Evolutionary conservation across 53 echinoderm and acorn worm genomes (phyloP).

Genomic region (Pentamera pediparva): DNA sequence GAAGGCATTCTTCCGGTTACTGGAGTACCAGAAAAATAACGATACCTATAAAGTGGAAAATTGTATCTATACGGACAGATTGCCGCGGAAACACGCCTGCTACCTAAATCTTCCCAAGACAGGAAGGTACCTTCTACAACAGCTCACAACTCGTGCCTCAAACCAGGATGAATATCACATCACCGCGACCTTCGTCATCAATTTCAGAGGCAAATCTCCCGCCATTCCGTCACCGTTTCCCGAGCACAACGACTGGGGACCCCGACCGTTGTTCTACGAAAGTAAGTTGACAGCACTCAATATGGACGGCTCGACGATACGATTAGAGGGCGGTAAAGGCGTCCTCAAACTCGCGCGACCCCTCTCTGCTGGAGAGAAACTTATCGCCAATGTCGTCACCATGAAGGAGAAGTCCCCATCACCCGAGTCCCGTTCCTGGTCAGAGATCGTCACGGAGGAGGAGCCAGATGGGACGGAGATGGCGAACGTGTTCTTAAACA

Average conservation of each 20-base stretch:
- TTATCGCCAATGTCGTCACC: not conserved
- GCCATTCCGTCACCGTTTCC: not conserved
- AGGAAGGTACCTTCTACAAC: not conserved
- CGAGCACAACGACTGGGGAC: not conserved
- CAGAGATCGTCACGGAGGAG: not conserved
- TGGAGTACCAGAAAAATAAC: no score
- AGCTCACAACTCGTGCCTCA: not conserved
- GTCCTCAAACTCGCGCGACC: not conserved
- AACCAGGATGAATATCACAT: not conserved
- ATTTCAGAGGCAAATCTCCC: not conserved
- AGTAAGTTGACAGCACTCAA: not conserved
- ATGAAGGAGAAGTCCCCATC: not conserved
- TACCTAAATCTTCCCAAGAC: not conserved
- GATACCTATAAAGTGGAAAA: not conserved
- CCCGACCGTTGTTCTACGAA: not conserved
- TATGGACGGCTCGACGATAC: slow-evolving; percentile 1
- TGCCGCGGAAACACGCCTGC: not conserved
- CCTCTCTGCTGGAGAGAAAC: not conserved
- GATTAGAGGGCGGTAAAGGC: not conserved
- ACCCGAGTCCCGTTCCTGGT: not conserved
- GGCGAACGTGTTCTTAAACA: not conserved
- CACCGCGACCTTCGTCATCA: not conserved
- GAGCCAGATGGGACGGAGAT: not conserved
- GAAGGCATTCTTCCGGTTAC: not conserved
- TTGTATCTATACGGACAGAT: not conserved